phyloP scores from a whole-genome alignment of 2,888 invertebrate genomes.

The Tiphia femorata region DNA sequence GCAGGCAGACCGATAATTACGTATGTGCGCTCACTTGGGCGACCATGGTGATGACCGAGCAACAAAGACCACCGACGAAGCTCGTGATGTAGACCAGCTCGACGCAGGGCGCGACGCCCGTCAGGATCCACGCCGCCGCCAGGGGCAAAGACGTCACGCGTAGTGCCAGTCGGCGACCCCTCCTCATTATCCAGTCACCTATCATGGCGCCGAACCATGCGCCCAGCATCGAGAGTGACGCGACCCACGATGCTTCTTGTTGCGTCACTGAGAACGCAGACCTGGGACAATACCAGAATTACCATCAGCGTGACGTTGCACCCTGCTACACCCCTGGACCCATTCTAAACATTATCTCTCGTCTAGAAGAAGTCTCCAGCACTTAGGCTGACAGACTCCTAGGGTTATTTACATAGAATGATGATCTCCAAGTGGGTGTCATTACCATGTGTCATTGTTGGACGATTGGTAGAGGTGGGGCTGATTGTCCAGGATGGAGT shows the following conservation, averaged over 20 bases:
- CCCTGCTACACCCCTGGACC: too few species aligned
- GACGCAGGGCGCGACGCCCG: slow-evolving; percentile 82
- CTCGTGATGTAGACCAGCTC: slow-evolving; percentile 87
- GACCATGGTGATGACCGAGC: slow-evolving; percentile 82
- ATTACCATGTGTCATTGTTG: slow-evolving; percentile 63
- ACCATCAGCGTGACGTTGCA: too few species aligned
- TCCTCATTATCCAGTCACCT: slow-evolving; percentile 83
- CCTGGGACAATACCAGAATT: slow-evolving; percentile 56
- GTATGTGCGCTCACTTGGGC: too few species aligned
- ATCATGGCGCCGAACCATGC: slow-evolving; percentile 85
- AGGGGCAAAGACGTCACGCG: slow-evolving; percentile 82
- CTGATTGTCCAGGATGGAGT: slow-evolving; percentile 79
- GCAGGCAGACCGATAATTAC: too few species aligned
- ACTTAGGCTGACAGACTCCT: background rate
- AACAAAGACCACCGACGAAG: slow-evolving; percentile 86
- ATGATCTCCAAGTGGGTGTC: background rate
- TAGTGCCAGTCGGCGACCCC: slow-evolving; percentile 79
- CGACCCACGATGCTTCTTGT: slow-evolving; percentile 87
- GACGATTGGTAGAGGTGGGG: slow-evolving; percentile 61
- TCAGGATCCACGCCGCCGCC: slow-evolving; percentile 85
- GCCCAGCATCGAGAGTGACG: slow-evolving; percentile 83
- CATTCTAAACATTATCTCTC: too few species aligned
- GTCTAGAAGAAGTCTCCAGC: too few species aligned
- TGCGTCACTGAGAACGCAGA: slow-evolving; percentile 76
- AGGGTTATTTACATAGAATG: background rate